Percentiles rank a stretch among this genome's conserved stretches.
Evolutionary conservation across 2,888 invertebrate species (phyloP).

Genomic region (Abrostola tripartita): DNA sequence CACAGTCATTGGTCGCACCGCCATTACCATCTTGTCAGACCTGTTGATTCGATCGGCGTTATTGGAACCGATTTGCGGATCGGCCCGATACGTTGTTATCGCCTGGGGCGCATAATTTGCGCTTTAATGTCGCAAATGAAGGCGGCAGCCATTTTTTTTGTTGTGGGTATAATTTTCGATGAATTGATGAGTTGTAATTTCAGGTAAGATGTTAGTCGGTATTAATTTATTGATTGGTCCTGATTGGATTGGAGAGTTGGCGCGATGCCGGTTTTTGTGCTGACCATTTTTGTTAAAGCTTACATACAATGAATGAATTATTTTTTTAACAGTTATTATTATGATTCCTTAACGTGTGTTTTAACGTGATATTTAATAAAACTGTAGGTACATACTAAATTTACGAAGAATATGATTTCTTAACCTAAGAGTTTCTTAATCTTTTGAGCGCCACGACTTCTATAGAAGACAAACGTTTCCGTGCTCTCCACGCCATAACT

Average conservation of each 20-base stretch:
- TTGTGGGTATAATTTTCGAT: constrained; percentile 39
- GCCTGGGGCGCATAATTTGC: constrained; percentile 71
- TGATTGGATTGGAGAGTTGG: constrained; percentile 31
- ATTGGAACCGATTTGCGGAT: constrained; percentile 70
- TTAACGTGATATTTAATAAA: too few species aligned
- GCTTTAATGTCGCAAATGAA: constrained; percentile 70
- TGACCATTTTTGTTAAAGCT: neutral
- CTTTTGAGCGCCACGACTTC: too few species aligned
- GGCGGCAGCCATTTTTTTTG: constrained; percentile 44
- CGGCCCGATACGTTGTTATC: constrained; percentile 72
- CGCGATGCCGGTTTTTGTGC: constrained; percentile 10
- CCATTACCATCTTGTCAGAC: constrained; percentile 55
- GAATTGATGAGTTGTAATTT: constrained; percentile 51
- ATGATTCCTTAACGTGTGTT: too few species aligned
- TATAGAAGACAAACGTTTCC: too few species aligned
- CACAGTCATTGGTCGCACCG: constrained; percentile 48
- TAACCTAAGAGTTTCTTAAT: too few species aligned
- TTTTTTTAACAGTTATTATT: too few species aligned
- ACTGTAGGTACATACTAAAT: too few species aligned
- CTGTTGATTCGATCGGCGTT: constrained; percentile 65
- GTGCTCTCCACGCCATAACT: too few species aligned
- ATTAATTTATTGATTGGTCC: constrained; percentile 46
- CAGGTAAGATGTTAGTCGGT: constrained; percentile 34
- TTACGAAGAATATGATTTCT: too few species aligned
- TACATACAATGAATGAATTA: too few species aligned